Evolutionary conservation across 2,888 invertebrate species (phyloP).

Genomic region (Panzeria rudis): DNA sequence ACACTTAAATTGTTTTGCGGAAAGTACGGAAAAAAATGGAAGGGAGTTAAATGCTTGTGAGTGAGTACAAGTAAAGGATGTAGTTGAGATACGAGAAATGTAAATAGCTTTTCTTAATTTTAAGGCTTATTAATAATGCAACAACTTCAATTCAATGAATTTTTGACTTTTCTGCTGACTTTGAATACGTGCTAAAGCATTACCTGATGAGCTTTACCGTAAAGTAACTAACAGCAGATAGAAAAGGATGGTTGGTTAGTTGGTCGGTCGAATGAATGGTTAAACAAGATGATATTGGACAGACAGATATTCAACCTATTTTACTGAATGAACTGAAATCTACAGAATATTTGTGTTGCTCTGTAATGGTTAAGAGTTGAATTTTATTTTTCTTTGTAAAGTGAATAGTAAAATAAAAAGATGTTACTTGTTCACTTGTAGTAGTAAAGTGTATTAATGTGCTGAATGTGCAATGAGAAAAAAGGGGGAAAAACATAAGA

Average conservation of each 20-base stretch:
- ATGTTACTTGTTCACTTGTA: slow-evolving; percentile 34
- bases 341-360: slow-evolving; percentile 15
- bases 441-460: slow-evolving; percentile 13
- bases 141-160: slow-evolving; percentile 72
- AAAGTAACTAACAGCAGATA: slow-evolving; percentile 5
- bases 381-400: background rate
- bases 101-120: slow-evolving; percentile 72
- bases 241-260: background rate
- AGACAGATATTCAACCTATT: slow-evolving; percentile 11
- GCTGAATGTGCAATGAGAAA: slow-evolving; percentile 29
- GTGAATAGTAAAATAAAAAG: slow-evolving; percentile 7
- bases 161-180: slow-evolving; percentile 73
- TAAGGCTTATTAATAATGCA: slow-evolving; percentile 72
- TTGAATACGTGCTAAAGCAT: slow-evolving; percentile 72
- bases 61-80: background rate
- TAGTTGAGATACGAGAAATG: slow-evolving; percentile 54
- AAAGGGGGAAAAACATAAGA: background rate
- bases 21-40: background rate
- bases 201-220: slow-evolving; percentile 70
- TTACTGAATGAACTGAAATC: background rate
- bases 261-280: slow-evolving; percentile 25
- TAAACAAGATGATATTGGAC: slow-evolving; percentile 18
- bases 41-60: slow-evolving; percentile 11
- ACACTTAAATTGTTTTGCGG: slow-evolving; percentile 21
- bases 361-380: slow-evolving; percentile 14